Percentiles rank a stretch among this genome's conserved stretches.
phyloP scores from a whole-genome alignment of 2,797 vertebrate genomes.

The Pipistrellus pipistrellus region DNA sequence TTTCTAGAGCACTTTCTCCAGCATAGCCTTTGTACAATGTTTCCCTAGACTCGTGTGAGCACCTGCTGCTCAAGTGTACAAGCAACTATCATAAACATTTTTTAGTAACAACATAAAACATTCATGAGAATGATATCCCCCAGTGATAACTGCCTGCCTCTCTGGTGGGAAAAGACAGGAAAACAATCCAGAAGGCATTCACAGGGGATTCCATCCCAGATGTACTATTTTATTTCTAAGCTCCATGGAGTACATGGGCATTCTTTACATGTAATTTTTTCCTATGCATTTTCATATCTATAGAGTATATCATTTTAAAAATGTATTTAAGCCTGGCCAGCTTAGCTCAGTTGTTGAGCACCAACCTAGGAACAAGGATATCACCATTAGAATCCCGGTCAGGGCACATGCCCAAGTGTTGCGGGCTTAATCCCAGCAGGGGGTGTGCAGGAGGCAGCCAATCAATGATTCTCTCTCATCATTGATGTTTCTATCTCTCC shows the following conservation, averaged over 20 bases:
- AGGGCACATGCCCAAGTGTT: too few species aligned
- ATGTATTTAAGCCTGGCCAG: not conserved
- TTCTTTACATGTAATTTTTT: not conserved
- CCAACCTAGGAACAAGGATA: too few species aligned
- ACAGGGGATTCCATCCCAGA: not conserved
- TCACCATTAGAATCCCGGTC: too few species aligned
- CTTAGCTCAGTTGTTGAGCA: too few species aligned
- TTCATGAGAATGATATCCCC: not conserved
- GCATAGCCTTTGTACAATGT: not conserved
- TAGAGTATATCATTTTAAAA: constrained; percentile 22
- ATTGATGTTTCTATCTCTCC: too few species aligned
- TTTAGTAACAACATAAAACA: not conserved
- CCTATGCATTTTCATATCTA: not conserved
- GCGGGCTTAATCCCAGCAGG: too few species aligned
- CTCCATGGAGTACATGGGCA: not conserved
- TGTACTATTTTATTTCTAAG: not conserved
- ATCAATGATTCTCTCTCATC: too few species aligned
- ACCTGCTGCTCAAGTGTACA: not conserved
- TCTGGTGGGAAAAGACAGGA: not conserved
- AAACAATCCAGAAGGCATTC: not conserved
- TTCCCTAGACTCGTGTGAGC: not conserved
- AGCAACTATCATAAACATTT: not conserved
- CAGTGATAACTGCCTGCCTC: not conserved
- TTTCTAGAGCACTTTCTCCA: not conserved
- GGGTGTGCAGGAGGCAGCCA: too few species aligned